Evolutionary conservation across 2,113 vertebrate species (phyloP), one percentile per base, ranked within the genome.

Genomic region (Odocoileus virginianus): DNA sequence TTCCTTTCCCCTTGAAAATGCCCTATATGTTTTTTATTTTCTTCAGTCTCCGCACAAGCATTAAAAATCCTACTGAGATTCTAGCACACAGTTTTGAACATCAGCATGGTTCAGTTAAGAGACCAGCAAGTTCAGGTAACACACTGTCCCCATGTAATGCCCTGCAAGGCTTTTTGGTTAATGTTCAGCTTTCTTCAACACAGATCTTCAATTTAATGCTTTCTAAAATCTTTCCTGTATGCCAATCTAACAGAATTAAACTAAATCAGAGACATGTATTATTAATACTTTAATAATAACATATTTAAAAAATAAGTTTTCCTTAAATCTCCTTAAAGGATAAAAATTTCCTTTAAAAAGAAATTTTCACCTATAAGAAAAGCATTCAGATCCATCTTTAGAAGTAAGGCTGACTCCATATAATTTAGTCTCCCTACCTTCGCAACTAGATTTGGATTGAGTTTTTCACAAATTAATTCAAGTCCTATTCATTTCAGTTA

Each of bases 1-100:
- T 97, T 90, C 40, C 27, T 95, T 90, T 52, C 30, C 36, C 28
- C 15, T 93, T 96, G 43, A 91, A 94, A 96, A 93, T 28, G 21
- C 58, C 79, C 81, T 84, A 55, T 17, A 25, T 21, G 15, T 40
- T 74, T 90, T 74, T 82, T 76, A 27, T 64, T 79, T 96, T 91
- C 40, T 54, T 60, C 33, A 61, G 15, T 93, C 15, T 78, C 43
- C 30, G 76, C 1, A 43, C 19, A 85, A 40, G 17, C 28, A 19
- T 57, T 64, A n/a, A 11, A 40, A 45, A 25, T n/a, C 23, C 64
- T 40, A 23, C 7, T 3, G 30, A 43, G 60, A 85, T 21, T 64
- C 30, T 23, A 57, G 1, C 47, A 11, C 7, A 84, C 8, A 30
- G 45, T 47, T 87, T 81, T n/a, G 43, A 87, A 86, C 55, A 55